Conservation (phyloP, 2,797 vertebrate genomes). For the Antennarius maculatus region DNA sequence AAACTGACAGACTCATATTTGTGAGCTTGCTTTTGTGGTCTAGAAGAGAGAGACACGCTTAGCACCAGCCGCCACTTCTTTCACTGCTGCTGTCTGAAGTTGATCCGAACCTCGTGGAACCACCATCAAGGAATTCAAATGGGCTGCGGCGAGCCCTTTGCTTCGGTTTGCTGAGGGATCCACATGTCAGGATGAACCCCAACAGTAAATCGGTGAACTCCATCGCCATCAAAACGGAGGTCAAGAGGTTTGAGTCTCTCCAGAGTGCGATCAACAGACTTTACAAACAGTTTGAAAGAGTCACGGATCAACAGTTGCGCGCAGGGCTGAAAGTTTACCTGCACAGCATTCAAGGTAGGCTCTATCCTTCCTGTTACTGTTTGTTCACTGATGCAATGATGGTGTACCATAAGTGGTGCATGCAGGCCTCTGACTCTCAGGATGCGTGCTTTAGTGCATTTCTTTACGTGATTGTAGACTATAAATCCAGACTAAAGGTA, state of each 20-base stretch:
- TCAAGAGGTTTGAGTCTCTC: constrained; percentile 84
- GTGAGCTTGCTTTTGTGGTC: constrained; percentile 67
- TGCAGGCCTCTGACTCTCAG: not conserved
- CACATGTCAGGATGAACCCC: constrained; percentile 77
- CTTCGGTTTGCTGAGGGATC: constrained; percentile 46
- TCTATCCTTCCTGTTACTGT: not conserved
- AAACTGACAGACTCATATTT: constrained; percentile 71
- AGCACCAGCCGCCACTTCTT: constrained; percentile 15
- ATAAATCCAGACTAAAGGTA: not conserved
- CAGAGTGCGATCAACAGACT: constrained; percentile 84
- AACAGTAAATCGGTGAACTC: constrained; percentile 75
- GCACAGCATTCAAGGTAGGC: constrained; percentile 86
- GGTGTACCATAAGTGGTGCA: not conserved
- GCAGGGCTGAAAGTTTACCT: constrained; percentile 84
- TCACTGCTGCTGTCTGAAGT: constrained; percentile 24
- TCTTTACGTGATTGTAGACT: not conserved
- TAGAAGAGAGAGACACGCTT: constrained; percentile 32
- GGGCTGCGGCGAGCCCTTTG: constrained; percentile 65
- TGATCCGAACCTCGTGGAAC: constrained; percentile 34
- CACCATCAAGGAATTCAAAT: constrained; percentile 63
- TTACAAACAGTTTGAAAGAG: constrained; percentile 84
- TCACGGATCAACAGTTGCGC: constrained; percentile 82
- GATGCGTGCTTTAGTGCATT: not conserved
- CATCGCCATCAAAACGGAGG: constrained; percentile 85
- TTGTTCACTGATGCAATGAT: not conserved